These are phyloP conservation scores for Variabilichromis moorii DNA, from an alignment of 2,113 vertebrate species.

Conservation along the genomic window DNA sequence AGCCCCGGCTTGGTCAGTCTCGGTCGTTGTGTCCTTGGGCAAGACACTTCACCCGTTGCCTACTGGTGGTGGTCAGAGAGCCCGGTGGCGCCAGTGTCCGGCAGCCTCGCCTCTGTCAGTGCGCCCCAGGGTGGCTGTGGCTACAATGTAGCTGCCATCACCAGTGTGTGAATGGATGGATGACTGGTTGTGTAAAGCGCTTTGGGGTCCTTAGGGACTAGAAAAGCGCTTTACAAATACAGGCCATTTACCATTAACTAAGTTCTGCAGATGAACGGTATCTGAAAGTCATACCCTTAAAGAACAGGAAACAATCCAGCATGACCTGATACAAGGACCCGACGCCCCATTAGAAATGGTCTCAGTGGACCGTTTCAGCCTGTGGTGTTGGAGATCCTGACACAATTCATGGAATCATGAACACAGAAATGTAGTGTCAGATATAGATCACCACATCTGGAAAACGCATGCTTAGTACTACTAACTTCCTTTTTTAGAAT, in stretches of 20 bases:
- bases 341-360: neutral
- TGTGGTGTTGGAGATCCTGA: neutral
- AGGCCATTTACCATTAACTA: too few species aligned
- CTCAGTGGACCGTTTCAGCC: neutral
- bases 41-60: too few species aligned
- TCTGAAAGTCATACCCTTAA: neutral
- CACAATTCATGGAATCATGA: neutral
- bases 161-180: accelerated
- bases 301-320: neutral
- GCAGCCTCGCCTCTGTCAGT: too few species aligned
- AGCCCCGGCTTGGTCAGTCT: too few species aligned
- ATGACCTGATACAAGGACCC: neutral
- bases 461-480: neutral
- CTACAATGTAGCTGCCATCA: too few species aligned
- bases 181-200: too few species aligned
- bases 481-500: neutral
- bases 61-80: too few species aligned
- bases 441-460: neutral
- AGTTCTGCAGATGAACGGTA: neutral
- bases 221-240: too few species aligned
- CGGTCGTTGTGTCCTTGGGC: accelerated
- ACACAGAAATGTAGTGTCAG: neutral
- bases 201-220: too few species aligned
- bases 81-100: too few species aligned
- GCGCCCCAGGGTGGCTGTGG: too few species aligned